Conservation (phyloP, 2,113 vertebrate species). For the Rhinopomastus cyanomelas region DNA sequence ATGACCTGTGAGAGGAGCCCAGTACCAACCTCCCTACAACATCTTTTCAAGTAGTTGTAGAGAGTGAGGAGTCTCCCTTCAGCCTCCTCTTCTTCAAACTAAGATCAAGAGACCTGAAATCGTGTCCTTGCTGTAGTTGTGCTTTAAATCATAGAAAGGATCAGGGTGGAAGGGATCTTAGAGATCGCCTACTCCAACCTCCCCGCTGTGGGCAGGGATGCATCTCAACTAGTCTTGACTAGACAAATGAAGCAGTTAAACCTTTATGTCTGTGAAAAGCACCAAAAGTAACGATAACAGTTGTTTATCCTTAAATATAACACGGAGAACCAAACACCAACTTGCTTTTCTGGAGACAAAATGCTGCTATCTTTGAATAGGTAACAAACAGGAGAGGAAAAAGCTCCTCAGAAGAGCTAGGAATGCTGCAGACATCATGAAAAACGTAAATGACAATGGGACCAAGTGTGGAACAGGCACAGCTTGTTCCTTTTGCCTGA, state of each 20-base stretch:
- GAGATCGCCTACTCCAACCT: no score
- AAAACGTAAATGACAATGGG: not conserved
- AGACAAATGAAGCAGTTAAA: no score
- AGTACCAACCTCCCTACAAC: no score
- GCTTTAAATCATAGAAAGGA: no score
- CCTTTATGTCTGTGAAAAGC: not conserved
- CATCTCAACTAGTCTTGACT: no score
- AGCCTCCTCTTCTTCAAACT: no score
- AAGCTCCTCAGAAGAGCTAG: not conserved
- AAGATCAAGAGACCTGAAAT: no score
- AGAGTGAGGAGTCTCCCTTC: no score
- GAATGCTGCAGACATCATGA: not conserved
- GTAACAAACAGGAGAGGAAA: not conserved
- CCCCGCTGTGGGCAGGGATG: no score
- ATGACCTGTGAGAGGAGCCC: no score
- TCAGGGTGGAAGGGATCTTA: no score
- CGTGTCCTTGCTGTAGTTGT: not conserved
- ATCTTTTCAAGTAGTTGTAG: no score
- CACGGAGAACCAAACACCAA: not conserved
- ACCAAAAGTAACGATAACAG: not conserved
- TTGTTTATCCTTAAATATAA: not conserved
- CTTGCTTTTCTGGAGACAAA: not conserved
- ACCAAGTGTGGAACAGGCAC: not conserved
- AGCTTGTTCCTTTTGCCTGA: not conserved
- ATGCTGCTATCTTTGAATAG: not conserved